Evolutionary conservation across 2,113 vertebrate genomes (phyloP).

Genomic region (Pogona vitticeps): DNA sequence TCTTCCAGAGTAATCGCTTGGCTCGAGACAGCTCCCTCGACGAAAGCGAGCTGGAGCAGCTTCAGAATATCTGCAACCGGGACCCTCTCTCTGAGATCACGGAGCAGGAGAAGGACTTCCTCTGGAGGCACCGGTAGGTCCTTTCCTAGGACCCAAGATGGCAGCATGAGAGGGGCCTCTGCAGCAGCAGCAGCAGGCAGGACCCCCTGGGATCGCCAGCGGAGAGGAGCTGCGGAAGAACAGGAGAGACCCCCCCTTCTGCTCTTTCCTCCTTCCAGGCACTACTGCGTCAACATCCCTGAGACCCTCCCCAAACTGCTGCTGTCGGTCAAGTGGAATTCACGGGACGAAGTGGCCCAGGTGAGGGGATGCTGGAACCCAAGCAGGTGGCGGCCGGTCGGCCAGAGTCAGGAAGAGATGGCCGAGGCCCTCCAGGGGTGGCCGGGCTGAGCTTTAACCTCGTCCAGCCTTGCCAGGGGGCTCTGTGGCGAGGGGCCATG

Average conservation of each 20-base stretch:
- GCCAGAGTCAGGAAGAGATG: too few relatives aligned
- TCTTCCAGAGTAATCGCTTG: slow-evolving; percentile 76
- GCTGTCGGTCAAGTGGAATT: slow-evolving; percentile 76
- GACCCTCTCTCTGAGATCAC: slow-evolving; percentile 82
- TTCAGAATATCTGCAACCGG: slow-evolving; percentile 71
- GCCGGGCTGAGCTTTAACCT: too few relatives aligned
- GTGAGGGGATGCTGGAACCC: not conserved
- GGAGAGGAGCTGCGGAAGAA: too few relatives aligned
- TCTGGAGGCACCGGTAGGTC: slow-evolving; percentile 79
- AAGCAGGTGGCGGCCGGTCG: too few relatives aligned
- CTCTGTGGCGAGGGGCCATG: too few relatives aligned
- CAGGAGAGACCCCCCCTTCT: too few relatives aligned
- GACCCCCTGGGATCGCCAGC: too few relatives aligned
- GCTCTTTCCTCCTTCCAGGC: slow-evolving; percentile 62
- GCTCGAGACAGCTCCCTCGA: slow-evolving; percentile 79
- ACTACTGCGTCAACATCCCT: slow-evolving; percentile 82
- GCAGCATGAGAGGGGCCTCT: not conserved
- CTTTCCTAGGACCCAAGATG: too few relatives aligned
- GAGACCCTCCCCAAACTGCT: slow-evolving; percentile 77
- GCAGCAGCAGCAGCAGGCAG: too few relatives aligned
- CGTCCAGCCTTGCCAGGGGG: too few relatives aligned
- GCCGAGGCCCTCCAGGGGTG: too few relatives aligned
- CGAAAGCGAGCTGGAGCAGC: slow-evolving; percentile 75
- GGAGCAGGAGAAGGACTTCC: slow-evolving; percentile 84
- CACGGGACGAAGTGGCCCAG: slow-evolving; percentile 59